Base-by-base conservation (phyloP, 2,888 invertebrate species). In the Caenorhabditis afra region DNA sequence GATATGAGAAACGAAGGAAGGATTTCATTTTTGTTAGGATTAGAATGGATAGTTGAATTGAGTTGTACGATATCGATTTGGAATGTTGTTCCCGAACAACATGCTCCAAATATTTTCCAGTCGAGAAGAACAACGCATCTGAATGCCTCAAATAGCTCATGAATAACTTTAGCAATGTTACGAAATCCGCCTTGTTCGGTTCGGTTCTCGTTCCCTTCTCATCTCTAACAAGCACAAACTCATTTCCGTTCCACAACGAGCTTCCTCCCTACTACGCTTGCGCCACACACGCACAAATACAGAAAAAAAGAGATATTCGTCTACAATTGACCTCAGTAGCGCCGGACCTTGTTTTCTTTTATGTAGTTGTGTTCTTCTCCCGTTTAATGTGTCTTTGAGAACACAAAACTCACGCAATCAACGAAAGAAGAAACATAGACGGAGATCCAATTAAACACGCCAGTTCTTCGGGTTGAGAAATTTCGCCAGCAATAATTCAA, bases 361-460 rank as follows among this genome's bases (percentile, higher is more conserved):
- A n/a, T n/a, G n/a, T n/a, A n/a, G n/a, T n/a, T n/a, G 4, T 7
- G 29, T 29, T 29, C 7, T 29, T 29, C 29, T 3, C 3, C 29
- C 4, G 29, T 29, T 29, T 29, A n/a, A n/a, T n/a, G n/a, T n/a
- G n/a, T n/a, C n/a, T n/a, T n/a, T n/a, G n/a, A 7, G 29, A 45
- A 29, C 20, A 23, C 22, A 61, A 55, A 67, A 78, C 78, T 78
- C 45, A 78, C 78, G 23, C 66, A 78, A 73, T 67, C 71, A 78
- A 67, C 71, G 39, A 73, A 61, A 62, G 53, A 73, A 73, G 53
- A 73, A 73, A 78, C 78, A 78, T 78, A 78, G 78, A 78, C 66
- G 73, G 37, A 49, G 67, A 71, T 67, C 65, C 65, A 66, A 47
- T 50, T 20, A 71, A 57, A 77, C 50, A 58, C 65, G 52, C 70